Conservation (phyloP, 2,888 invertebrate genomes). For the Chrysina gloriosa region DNA sequence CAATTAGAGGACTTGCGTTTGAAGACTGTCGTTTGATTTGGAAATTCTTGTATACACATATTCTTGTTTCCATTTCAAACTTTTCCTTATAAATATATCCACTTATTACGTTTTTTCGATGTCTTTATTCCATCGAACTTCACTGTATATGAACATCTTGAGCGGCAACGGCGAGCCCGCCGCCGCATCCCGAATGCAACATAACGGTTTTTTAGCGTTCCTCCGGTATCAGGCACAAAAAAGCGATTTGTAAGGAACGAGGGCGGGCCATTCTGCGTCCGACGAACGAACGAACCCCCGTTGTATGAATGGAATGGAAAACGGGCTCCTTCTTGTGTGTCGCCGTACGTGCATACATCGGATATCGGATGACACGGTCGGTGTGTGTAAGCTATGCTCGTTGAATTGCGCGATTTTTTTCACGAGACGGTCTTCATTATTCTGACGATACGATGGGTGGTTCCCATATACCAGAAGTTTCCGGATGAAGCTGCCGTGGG, state of each 20-base stretch:
- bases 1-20: too few relatives aligned
- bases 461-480: constrained; percentile 56
- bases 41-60: too few relatives aligned
- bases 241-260: constrained; percentile 57
- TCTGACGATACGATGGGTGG: constrained; percentile 56
- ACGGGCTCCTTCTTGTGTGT: constrained; percentile 51
- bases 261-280: constrained; percentile 52
- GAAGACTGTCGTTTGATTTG: too few relatives aligned
- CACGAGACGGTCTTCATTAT: constrained; percentile 55
- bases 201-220: constrained; percentile 59
- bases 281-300: neutral
- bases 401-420: constrained; percentile 59
- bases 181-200: constrained; percentile 52
- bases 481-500: constrained; percentile 59
- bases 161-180: constrained; percentile 40
- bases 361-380: constrained; percentile 62
- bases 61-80: too few relatives aligned
- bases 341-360: constrained; percentile 23
- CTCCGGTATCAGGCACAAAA: constrained; percentile 53
- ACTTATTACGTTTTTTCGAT: too few relatives aligned
- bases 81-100: too few relatives aligned
- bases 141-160: constrained; percentile 39
- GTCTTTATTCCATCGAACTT: neutral
- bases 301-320: constrained; percentile 54
- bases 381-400: constrained; percentile 3